phyloP scores from a whole-genome alignment of 2,113 vertebrate genomes.

The Channa maculata region DNA sequence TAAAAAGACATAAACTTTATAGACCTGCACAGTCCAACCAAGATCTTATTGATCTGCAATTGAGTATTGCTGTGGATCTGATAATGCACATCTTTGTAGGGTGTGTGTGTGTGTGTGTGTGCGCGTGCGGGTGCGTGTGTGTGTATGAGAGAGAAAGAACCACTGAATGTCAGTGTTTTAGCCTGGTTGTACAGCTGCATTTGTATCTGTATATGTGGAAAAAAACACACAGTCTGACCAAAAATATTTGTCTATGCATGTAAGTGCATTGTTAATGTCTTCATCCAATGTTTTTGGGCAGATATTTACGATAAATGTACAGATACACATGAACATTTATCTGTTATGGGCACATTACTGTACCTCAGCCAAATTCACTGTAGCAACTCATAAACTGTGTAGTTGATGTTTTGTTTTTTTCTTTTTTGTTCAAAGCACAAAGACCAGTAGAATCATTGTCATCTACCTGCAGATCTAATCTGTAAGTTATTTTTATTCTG shows the following conservation, averaged over 20 bases:
- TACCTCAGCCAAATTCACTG: conserved; percentile 66
- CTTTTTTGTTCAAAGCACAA: conserved; percentile 68
- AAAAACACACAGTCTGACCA: conserved; percentile 66
- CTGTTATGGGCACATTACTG: conserved; percentile 36
- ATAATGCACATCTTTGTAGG: conserved; percentile 21
- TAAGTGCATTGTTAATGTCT: conserved; percentile 49
- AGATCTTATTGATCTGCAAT: conserved; percentile 33
- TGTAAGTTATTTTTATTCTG: conserved; percentile 36
- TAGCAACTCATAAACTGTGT: conserved; percentile 59
- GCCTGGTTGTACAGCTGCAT: conserved; percentile 62
- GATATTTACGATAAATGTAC: conserved; percentile 37
- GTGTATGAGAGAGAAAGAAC: conserved; percentile 16
- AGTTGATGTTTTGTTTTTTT: conserved; percentile 26
- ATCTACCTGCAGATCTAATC: conserved; percentile 54
- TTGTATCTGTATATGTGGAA: conserved; percentile 55
- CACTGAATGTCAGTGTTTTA: conserved; percentile 60
- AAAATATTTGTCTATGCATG: conserved; percentile 74
- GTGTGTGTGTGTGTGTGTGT: not conserved
- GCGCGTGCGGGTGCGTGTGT: conserved; percentile 8
- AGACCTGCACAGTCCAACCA: conserved; percentile 14
- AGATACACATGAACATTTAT: conserved; percentile 26
- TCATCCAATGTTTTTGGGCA: conserved; percentile 35
- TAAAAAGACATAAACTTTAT: not conserved
- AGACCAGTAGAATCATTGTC: conserved; percentile 46
- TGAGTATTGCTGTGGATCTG: conserved; percentile 40